Base-by-base conservation (phyloP, 2,113 vertebrate genomes). In the Isichthys henryi region DNA sequence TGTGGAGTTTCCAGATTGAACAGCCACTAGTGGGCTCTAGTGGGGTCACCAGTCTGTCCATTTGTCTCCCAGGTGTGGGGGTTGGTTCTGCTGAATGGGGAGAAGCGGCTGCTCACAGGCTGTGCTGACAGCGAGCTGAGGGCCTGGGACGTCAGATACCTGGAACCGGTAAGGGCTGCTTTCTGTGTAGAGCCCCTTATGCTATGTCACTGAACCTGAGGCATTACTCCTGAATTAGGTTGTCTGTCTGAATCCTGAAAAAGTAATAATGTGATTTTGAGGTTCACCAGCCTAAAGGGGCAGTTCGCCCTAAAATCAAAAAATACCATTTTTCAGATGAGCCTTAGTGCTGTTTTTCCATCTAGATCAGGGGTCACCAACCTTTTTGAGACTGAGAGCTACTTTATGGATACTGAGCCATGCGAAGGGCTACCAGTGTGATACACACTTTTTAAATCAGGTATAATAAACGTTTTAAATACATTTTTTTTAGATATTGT, bases 91-190 rank as follows among this genome's bases (percentile, higher is more conserved):
- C 90, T 99, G 62, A 96, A 97, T 0, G 90, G 95, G 91, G 97
- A 98, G 92, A 97, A 92, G 62, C 93, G 97, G 84, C 94, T 99
- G 90, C 90, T 99, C 53, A 99, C 98, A 0, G 98, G 98, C 13
- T 96, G 97, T 0, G 96, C 96, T 0, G 98, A 99, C 96, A 99
- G 98, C 88, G 98, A 99, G 87, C 97, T 99, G 10, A 94, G 98
- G 82, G 97, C 95, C 31, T 99, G 98, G 98, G 96, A 98, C 93
- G 95, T 99, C 86, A 21, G 21, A 0, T 97, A 97, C 90, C 93
- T 97, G 77, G 89, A 95, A 88, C 92, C 95, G 96, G 96, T 96
- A 92, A 95, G 56, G 6, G 66, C 91, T 3, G 56, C n/a, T 3
- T 77, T 31, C 31, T 50, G 15, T 49, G 39, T 82, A 8, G 35